phyloP scores from a whole-genome alignment of 2,888 invertebrate species.

The Pelosia muscerda region DNA sequence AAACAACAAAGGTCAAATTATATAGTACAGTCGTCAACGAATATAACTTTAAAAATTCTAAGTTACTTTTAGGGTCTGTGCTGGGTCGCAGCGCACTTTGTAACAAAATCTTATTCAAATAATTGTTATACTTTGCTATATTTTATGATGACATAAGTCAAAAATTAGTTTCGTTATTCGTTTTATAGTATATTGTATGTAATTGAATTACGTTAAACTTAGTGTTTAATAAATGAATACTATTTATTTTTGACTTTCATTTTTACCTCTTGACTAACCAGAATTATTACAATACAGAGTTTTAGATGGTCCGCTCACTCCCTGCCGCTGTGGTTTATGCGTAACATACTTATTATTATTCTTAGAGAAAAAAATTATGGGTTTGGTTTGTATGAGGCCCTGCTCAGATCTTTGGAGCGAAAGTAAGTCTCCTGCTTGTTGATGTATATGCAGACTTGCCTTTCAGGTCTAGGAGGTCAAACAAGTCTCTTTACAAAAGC shows the following conservation, averaged over 20 bases:
- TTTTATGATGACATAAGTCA: slow-evolving; percentile 39
- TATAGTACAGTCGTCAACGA: not conserved
- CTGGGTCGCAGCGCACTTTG: not conserved
- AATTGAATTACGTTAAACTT: slow-evolving; percentile 27
- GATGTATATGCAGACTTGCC: no score
- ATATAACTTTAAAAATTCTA: not conserved
- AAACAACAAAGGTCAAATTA: not conserved
- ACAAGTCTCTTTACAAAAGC: not conserved
- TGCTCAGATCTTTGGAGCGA: not conserved
- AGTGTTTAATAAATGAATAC: slow-evolving; percentile 43
- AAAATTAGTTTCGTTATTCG: slow-evolving; percentile 40
- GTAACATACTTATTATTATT: not conserved
- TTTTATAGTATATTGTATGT: slow-evolving; percentile 33
- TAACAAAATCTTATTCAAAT: not conserved
- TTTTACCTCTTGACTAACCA: not conserved
- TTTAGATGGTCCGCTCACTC: not conserved
- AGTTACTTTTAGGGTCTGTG: not conserved
- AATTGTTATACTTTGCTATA: slow-evolving; percentile 43
- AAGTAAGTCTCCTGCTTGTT: not conserved
- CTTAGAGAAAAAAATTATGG: no score
- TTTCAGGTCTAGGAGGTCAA: not conserved
- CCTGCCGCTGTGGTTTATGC: not conserved
- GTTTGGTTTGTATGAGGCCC: no score
- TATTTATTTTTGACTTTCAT: slow-evolving; percentile 22
- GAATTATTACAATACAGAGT: not conserved